Evolutionary conservation across 2,113 vertebrate genomes (phyloP).

Genomic region (Stomatorhinus ivindoensis): DNA sequence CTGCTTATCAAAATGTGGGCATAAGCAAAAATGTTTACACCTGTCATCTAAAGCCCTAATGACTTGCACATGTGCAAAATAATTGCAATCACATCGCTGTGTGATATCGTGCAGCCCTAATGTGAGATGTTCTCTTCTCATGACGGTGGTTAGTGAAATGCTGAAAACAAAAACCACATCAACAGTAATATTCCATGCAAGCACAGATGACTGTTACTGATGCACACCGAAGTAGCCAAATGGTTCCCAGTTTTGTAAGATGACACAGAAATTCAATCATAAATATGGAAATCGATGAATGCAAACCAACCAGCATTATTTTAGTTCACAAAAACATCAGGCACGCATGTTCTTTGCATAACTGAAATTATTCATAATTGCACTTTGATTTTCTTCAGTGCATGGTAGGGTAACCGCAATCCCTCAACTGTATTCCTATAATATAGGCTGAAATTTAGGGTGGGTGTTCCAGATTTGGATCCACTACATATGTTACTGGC

Average conservation of each 20-base stretch:
- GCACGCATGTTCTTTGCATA: neutral
- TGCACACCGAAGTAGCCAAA: neutral
- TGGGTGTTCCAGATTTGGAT: neutral
- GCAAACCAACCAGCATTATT: neutral
- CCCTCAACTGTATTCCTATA: neutral
- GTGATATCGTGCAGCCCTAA: neutral
- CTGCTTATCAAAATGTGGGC: neutral
- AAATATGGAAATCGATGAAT: neutral
- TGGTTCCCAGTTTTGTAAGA: neutral
- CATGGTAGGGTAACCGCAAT: neutral
- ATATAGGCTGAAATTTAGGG: neutral
- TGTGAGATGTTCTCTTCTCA: neutral
- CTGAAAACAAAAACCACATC: too few species aligned
- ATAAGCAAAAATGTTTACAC: neutral
- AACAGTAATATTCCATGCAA: neutral
- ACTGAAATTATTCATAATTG: neutral
- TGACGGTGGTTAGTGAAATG: neutral
- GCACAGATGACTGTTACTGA: neutral
- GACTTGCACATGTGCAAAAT: neutral
- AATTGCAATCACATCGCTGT: neutral
- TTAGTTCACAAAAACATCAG: neutral
- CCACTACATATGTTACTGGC: neutral
- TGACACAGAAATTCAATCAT: neutral
- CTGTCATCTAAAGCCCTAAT: neutral
- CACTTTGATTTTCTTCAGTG: neutral